These are phyloP conservation scores for Drosophila cracens DNA, from an alignment of 2,888 invertebrate species.

Conservation along the genomic window DNA sequence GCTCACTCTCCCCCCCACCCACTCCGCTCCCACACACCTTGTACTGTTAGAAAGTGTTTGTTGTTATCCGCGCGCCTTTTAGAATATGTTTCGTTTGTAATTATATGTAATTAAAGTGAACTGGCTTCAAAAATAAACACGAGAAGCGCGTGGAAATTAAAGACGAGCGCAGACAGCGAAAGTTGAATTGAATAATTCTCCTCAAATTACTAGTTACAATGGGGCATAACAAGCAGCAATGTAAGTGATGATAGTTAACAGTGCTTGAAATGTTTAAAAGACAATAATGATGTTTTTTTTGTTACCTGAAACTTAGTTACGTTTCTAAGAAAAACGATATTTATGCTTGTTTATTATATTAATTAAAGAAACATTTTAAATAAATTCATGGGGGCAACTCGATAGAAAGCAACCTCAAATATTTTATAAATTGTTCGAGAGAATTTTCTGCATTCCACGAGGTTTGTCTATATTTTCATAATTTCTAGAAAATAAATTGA, in stretches of 20 bases:
- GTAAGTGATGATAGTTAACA: slow-evolving; percentile 21
- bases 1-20: not conserved
- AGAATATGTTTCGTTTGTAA: slow-evolving; percentile 61
- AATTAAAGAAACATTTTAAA: not conserved
- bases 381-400: not conserved
- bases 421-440: not conserved
- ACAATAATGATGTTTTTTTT: not conserved
- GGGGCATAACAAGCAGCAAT: slow-evolving; percentile 34
- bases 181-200: slow-evolving; percentile 60
- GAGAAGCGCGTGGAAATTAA: slow-evolving; percentile 17
- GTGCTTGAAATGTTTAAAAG: not conserved
- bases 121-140: slow-evolving; percentile 38
- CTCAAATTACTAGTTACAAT: slow-evolving; percentile 32
- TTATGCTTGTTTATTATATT: not conserved
- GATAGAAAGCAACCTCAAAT: not conserved
- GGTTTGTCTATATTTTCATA: not conserved
- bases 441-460: not conserved
- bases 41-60: slow-evolving; percentile 63
- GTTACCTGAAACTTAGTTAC: not conserved
- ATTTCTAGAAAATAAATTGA: not conserved
- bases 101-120: slow-evolving; percentile 68
- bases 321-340: not conserved
- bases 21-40: not conserved
- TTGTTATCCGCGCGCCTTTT: slow-evolving; percentile 46
- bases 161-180: slow-evolving; percentile 53